Evolutionary conservation across 2,797 vertebrate species (phyloP).

Genomic region (Lophotriccus pileatus): DNA sequence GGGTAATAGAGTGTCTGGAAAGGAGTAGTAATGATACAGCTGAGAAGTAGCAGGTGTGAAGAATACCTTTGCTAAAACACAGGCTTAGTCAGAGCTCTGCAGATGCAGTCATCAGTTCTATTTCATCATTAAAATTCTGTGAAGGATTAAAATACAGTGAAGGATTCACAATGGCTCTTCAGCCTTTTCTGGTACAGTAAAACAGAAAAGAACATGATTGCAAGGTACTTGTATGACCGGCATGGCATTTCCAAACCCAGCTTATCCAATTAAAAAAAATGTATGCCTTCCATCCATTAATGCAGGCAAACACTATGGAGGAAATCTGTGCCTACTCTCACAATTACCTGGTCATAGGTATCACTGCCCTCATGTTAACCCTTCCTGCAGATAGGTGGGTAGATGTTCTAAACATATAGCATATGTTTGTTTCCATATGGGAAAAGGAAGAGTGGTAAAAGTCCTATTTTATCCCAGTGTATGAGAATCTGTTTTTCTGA

Average conservation of each 20-base stretch:
- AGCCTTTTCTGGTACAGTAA: neutral
- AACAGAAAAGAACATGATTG: neutral
- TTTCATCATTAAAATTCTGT: neutral
- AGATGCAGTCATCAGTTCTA: neutral
- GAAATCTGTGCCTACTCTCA: neutral
- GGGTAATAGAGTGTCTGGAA: neutral
- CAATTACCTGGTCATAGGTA: neutral
- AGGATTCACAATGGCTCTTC: neutral
- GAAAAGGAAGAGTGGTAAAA: neutral
- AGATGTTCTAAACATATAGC: neutral
- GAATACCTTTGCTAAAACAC: neutral
- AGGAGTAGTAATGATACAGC: neutral
- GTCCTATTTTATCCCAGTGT: neutral
- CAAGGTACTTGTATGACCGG: neutral
- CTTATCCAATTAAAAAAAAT: neutral
- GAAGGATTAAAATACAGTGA: neutral
- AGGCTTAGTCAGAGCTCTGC: constrained; percentile 24
- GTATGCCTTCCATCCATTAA: neutral
- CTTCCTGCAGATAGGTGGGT: neutral
- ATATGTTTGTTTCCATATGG: neutral
- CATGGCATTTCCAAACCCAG: neutral
- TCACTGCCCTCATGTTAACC: neutral
- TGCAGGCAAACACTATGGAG: neutral
- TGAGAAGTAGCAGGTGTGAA: constrained; percentile 2
- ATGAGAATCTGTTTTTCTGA: neutral